Evolutionary conservation across 2,888 invertebrate species (phyloP), one percentile per base, ranked within the genome.

Genomic region (Euplexia lucipara): DNA sequence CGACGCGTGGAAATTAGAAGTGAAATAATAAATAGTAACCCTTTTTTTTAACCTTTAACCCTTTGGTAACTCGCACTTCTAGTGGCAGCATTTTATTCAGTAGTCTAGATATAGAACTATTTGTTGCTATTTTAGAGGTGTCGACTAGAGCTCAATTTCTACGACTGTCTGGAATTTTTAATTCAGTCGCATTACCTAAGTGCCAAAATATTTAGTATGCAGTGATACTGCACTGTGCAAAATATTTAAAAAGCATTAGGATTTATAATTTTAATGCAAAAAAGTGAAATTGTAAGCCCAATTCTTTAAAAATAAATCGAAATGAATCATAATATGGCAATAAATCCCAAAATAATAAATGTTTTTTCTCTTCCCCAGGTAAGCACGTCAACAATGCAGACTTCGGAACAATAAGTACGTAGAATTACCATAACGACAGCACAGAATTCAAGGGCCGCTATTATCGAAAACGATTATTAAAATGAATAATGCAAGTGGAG

Each of bases 401-500:
- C 44, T 18, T 35, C 63, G 16, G 49, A 75, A 78, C 60, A 59
- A 49, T 63, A 49, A 56, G 79, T 80, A 82, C 51, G 78, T 82
- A 74, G 22, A 60, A 72, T 70, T 73, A 66, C 48, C 48, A 66
- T 67, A 72, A 53, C 48, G 42, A 68, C 49, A 49, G 52, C 42
- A 51, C 47, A 47, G 51, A 60, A 57, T 54, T 59, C 48, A 26
- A 63, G 47, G 44, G 49, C 16, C 32, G 39, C 39, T 18, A 63
- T 66, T 37, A 67, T 74, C 59, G 63, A 59, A 65, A 79, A 54
- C 69, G 66, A 80, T 82, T 74, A 69, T 60, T 35, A 42, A 61
- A 56, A 71, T 82, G 67, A 80, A 80, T 82, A 79, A 79, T 79
- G 62, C 48, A 71, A 69, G 52, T 37, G 20, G 18, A 42, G n/a